These are phyloP conservation scores for Tyto alba DNA, from an alignment of 2,113 vertebrate genomes.

Conservation along the genomic window DNA sequence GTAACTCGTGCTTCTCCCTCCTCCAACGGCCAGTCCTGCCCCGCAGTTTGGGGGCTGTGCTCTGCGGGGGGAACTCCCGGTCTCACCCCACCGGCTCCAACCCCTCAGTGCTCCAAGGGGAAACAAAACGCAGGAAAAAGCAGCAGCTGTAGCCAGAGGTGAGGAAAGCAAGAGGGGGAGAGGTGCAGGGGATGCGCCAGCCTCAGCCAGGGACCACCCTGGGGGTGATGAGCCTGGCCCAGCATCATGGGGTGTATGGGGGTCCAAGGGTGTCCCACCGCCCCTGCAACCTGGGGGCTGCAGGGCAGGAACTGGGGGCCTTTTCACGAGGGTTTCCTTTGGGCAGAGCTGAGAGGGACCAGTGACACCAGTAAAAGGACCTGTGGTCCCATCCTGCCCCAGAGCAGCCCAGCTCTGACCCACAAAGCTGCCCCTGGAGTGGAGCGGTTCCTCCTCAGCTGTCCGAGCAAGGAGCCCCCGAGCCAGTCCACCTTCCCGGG, in stretches of 20 bases:
- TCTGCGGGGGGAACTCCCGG: not conserved
- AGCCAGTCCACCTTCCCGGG: accelerated
- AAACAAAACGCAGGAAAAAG: not conserved
- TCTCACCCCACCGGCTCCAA: not conserved
- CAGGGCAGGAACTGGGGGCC: not conserved
- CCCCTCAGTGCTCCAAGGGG: not conserved
- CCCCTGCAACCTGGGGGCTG: not conserved
- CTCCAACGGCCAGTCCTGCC: not conserved
- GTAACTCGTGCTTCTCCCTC: not conserved
- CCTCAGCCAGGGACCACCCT: not conserved
- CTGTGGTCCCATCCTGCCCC: not conserved
- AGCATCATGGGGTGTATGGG: accelerated
- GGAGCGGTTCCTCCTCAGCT: not conserved
- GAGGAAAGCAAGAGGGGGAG: not conserved
- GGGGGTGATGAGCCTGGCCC: not conserved
- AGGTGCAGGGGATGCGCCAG: not conserved
- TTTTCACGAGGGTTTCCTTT: not conserved
- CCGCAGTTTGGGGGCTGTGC: accelerated
- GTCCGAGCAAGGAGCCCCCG: not conserved
- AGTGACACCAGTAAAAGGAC: not conserved
- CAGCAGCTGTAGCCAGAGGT: conserved; percentile 8
- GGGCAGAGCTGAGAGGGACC: not conserved
- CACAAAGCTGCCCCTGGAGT: not conserved
- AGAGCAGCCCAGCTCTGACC: not conserved
- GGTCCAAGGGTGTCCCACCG: not conserved